Base-by-base conservation (phyloP, 1,140 invertebrate genomes). In the Psix sp. region DNA sequence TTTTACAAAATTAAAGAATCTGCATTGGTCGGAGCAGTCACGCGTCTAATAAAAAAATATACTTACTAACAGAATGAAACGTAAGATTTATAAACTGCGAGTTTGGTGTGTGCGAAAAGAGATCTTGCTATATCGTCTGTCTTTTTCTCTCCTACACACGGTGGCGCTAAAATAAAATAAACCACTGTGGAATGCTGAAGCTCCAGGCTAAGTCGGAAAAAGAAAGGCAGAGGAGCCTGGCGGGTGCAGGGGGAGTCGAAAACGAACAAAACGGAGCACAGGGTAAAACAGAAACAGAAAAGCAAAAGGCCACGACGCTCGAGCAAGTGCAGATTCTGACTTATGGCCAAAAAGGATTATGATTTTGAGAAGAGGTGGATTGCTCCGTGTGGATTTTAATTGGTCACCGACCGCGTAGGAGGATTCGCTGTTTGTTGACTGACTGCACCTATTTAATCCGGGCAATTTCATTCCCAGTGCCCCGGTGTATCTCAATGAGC, bases 101-200 rank as follows among this genome's bases (percentile, higher is more conserved):
- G n/a, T n/a, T n/a, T n/a, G n/a, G n/a, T n/a, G n/a, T n/a, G n/a
- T n/a, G n/a, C n/a, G n/a, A n/a, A n/a, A n/a, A n/a, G n/a, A n/a
- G n/a, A n/a, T n/a, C n/a, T n/a, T n/a, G n/a, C n/a, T n/a, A n/a
- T n/a, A n/a, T n/a, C n/a, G n/a, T n/a, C n/a, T 13, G 46, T 63
- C 5, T 29, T 15, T 38, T 45, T 74, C 73, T 68, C 73, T 72
- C 73, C 63, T 48, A 65, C 57, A 67, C 63, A 82, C 80, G 79
- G 80, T 81, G 80, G 82, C 81, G 80, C 80, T 83, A 83, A 84
- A 84, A 82, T 80, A 83, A 83, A 84, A 82, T 82, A 80, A 84
- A 68, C 26, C 78, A 80, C 63, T 66, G 63, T 76, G 78, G 83
- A 84, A 82, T 82, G 83, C 71, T 59, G 80, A 78, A 79, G 77